These are phyloP conservation scores for Zelleria hepariella DNA, from an alignment of 2,888 invertebrate species.

Conservation along the genomic window DNA sequence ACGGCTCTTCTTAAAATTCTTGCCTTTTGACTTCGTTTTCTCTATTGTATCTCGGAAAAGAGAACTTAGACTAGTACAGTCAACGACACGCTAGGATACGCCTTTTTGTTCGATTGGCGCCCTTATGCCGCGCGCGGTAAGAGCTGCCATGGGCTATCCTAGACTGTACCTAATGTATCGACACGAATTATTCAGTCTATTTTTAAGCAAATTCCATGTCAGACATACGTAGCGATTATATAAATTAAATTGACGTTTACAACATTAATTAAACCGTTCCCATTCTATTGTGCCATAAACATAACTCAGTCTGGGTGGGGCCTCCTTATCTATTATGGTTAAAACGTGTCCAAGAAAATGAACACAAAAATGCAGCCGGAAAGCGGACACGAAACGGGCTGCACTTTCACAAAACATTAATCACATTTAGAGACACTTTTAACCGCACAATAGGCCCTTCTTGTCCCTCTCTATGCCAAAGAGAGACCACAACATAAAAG, in stretches of 20 bases:
- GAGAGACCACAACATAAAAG: conserved; percentile 1
- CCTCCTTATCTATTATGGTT: neutral
- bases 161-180: too few relatives aligned
- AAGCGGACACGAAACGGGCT: conserved; percentile 15
- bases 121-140: too few relatives aligned
- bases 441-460: conserved; percentile 13
- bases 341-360: conserved; percentile 9
- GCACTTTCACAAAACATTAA: conserved; percentile 27
- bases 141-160: too few relatives aligned
- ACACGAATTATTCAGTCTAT: too few relatives aligned
- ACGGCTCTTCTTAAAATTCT: too few relatives aligned
- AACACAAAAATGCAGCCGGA: conserved; percentile 18
- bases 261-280: neutral
- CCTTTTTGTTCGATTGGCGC: too few relatives aligned
- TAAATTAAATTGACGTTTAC: neutral
- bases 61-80: too few relatives aligned
- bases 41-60: too few relatives aligned
- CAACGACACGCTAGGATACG: too few relatives aligned
- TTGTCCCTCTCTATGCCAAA: conserved; percentile 13
- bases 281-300: neutral
- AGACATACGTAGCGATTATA: too few relatives aligned
- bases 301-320: neutral
- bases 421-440: conserved; percentile 15
- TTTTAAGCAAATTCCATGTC: too few relatives aligned
- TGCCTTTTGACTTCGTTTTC: too few relatives aligned